Conservation (phyloP, 2,888 invertebrate species). For the Parapristionchus giblindavisi region DNA sequence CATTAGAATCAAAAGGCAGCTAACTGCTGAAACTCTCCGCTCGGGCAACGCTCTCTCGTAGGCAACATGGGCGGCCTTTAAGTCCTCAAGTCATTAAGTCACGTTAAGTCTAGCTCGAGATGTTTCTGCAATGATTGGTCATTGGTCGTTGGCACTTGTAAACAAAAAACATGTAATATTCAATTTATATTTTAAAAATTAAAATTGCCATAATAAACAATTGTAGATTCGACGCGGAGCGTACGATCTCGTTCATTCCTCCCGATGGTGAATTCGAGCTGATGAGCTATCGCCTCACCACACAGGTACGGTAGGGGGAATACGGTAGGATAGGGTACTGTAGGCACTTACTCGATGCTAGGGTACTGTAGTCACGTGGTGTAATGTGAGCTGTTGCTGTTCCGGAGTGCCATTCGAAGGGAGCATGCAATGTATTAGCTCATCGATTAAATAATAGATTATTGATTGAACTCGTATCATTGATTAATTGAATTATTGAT, state of each 20-base stretch:
- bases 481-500: too few species aligned
- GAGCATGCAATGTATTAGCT: too few species aligned
- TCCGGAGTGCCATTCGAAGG: too few species aligned
- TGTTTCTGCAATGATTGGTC: not conserved
- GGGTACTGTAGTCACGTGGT: too few species aligned
- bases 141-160: not conserved
- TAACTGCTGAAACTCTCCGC: too few species aligned
- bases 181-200: not conserved
- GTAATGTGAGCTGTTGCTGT: too few species aligned
- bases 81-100: not conserved
- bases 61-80: too few species aligned
- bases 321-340: too few species aligned
- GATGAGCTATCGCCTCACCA: slow-evolving; percentile 74
- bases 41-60: too few species aligned
- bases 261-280: slow-evolving; percentile 98
- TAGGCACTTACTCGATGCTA: too few species aligned
- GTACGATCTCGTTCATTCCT: slow-evolving; percentile 90
- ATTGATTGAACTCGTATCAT: not conserved
- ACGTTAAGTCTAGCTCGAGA: not conserved
- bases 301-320: slow-evolving; percentile 44
- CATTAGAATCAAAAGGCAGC: too few species aligned
- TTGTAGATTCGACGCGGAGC: slow-evolving; percentile 87
- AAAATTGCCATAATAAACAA: not conserved
- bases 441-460: not conserved
- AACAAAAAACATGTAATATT: not conserved